Conservation (phyloP, 2,797 vertebrate genomes). For the Tenualosa thibaudeaui region DNA sequence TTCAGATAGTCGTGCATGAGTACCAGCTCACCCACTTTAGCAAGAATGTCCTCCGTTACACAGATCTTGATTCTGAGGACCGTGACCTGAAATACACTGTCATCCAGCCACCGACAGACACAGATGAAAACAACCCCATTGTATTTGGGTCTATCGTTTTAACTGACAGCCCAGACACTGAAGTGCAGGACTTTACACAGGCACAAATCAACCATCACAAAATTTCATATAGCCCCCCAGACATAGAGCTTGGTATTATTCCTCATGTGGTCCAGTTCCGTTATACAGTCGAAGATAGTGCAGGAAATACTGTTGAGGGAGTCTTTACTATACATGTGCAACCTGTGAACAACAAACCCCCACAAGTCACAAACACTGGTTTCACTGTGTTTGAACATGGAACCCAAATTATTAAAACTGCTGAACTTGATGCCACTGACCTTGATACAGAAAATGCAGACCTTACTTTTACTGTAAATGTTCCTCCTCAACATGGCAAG, state of each 20-base stretch:
- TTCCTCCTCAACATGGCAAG: constrained; percentile 81
- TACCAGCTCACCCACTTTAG: constrained; percentile 85
- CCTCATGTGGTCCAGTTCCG: constrained; percentile 88
- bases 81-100: constrained; percentile 87
- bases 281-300: constrained; percentile 86
- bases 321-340: constrained; percentile 87
- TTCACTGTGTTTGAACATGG: constrained; percentile 83
- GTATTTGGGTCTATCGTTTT: constrained; percentile 84
- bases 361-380: constrained; percentile 90
- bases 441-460: constrained; percentile 79
- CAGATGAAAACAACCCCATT: constrained; percentile 82
- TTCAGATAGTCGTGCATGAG: constrained; percentile 88
- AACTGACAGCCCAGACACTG: constrained; percentile 79
- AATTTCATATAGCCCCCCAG: constrained; percentile 86
- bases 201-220: constrained; percentile 96
- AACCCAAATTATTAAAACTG: constrained; percentile 74
- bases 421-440: constrained; percentile 84
- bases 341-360: constrained; percentile 93
- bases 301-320: constrained; percentile 83
- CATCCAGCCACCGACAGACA: constrained; percentile 83
- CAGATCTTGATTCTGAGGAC: constrained; percentile 91
- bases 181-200: constrained; percentile 90
- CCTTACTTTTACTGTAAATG: constrained; percentile 85
- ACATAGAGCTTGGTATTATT: constrained; percentile 87
- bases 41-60: constrained; percentile 87